These are phyloP conservation scores for Enteromius fasciolatus DNA, from an alignment of 2,797 vertebrate species.

Conservation along the genomic window DNA sequence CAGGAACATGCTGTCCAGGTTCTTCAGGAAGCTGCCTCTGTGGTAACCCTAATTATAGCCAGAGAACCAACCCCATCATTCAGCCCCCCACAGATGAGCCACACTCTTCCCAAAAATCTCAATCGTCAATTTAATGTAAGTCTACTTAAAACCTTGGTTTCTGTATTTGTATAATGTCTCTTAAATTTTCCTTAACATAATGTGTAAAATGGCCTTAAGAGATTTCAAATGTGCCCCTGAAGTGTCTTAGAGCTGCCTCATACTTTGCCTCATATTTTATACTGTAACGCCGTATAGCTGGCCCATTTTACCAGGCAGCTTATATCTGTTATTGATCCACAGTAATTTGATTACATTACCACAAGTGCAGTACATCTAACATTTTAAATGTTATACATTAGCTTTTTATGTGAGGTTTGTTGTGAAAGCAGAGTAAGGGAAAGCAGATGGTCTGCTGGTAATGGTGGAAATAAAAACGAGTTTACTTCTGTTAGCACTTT, in stretches of 20 bases:
- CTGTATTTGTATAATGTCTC: background rate
- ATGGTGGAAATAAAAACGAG: constrained; percentile 24
- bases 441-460: constrained; percentile 5
- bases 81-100: constrained; percentile 74
- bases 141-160: background rate
- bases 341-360: constrained; percentile 31
- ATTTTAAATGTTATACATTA: constrained; percentile 24
- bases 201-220: background rate
- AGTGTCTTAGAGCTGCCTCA: background rate
- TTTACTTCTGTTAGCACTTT: background rate
- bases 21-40: constrained; percentile 79
- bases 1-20: constrained; percentile 82
- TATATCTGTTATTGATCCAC: background rate
- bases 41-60: constrained; percentile 80
- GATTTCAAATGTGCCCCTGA: background rate
- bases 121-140: constrained; percentile 69
- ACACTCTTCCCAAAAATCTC: constrained; percentile 79
- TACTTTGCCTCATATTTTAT: constrained; percentile 4
- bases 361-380: constrained; percentile 9
- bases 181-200: background rate
- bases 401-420: constrained; percentile 3
- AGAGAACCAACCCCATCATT: constrained; percentile 77
- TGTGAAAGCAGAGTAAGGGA: background rate
- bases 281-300: background rate
- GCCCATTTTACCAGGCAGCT: background rate